Conservation (phyloP, 2,113 vertebrate genomes). For the Pollimyrus isidori region DNA sequence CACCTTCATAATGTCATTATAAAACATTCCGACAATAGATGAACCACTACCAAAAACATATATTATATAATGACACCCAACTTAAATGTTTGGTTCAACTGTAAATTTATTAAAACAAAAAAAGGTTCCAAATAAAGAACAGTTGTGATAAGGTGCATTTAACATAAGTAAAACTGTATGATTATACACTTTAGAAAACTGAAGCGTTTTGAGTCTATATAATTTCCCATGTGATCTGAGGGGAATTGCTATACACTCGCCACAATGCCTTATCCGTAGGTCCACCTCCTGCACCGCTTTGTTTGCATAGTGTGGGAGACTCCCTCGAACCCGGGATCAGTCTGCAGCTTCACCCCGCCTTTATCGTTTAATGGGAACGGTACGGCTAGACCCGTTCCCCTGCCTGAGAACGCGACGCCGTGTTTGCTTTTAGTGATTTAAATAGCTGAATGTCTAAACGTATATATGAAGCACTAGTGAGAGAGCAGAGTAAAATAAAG, state of each 20-base stretch:
- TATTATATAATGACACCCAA: neutral
- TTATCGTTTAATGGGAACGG: too few relatives aligned
- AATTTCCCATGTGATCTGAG: neutral
- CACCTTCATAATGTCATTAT: neutral
- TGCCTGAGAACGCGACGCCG: neutral
- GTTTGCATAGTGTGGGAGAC: slow-evolving; percentile 10
- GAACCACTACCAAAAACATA: neutral
- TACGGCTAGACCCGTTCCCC: neutral
- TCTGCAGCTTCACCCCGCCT: neutral
- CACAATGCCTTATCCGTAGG: neutral
- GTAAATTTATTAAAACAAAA: slow-evolving; percentile 60
- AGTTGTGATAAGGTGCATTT: slow-evolving; percentile 54
- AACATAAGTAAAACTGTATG: slow-evolving; percentile 36
- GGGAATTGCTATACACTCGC: neutral
- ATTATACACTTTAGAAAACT: slow-evolving; percentile 27
- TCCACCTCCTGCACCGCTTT: neutral
- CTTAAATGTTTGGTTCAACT: slow-evolving; percentile 38
- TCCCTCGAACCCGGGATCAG: neutral
- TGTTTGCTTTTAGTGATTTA: neutral
- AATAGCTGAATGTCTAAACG: neutral
- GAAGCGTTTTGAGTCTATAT: slow-evolving; percentile 19
- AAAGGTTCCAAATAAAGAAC: slow-evolving; percentile 51
- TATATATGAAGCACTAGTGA: neutral
- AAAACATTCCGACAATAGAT: neutral
- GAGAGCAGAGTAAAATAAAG: neutral